Evolutionary conservation across 2,797 vertebrate species (phyloP).

Genomic region (Syngnathus acus): DNA sequence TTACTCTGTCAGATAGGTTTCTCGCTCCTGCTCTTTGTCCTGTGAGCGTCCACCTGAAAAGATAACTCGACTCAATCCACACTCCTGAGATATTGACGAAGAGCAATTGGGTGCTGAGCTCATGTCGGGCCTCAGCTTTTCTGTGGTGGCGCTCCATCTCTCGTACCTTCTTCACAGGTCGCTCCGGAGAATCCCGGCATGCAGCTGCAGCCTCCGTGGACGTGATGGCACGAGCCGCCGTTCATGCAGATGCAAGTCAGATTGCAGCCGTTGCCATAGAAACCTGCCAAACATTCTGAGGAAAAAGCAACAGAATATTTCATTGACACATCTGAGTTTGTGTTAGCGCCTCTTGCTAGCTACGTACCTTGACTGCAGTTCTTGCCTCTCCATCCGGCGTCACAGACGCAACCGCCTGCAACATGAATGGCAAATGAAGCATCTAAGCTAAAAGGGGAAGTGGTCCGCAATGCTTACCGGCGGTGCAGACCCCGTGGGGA

Average conservation of each 20-base stretch:
- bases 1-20: constrained; percentile 60
- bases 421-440: constrained; percentile 5
- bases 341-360: too few species aligned
- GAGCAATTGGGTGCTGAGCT: neutral
- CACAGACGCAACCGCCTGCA: constrained; percentile 82
- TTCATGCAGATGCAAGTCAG: constrained; percentile 71
- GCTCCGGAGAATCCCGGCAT: constrained; percentile 68
- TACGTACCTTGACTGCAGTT: constrained; percentile 81
- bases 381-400: constrained; percentile 80
- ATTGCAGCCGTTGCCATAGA: constrained; percentile 76
- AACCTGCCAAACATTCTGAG: constrained; percentile 75
- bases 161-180: constrained; percentile 74
- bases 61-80: neutral
- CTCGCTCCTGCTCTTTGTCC: constrained; percentile 4
- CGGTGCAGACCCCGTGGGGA: constrained; percentile 68
- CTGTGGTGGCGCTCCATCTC: neutral
- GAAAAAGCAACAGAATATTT: too few species aligned
- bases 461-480: constrained; percentile 58
- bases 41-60: constrained; percentile 29
- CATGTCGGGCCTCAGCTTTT: neutral
- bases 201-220: constrained; percentile 75
- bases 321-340: too few species aligned
- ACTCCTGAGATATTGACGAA: neutral
- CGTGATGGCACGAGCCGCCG: constrained; percentile 71
- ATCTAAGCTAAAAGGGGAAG: too few species aligned